These are phyloP conservation scores for Bemisia tabaci DNA, from an alignment of 1,140 invertebrate species.

Conservation along the genomic window DNA sequence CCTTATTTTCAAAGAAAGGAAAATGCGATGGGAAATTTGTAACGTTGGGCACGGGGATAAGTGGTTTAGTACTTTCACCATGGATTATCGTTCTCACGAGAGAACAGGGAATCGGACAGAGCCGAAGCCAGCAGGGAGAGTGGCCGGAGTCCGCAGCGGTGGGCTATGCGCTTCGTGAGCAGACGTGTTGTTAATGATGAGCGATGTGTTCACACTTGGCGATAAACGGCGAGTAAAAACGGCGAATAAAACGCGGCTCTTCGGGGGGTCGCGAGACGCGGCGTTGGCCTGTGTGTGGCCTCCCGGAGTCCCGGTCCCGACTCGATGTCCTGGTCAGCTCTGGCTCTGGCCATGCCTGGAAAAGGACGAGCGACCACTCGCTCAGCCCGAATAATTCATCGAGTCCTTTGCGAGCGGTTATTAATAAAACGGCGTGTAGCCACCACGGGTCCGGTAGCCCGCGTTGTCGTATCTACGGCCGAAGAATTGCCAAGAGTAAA, in stretches of 20 bases:
- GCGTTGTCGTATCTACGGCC: neutral
- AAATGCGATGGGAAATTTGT: too few species aligned
- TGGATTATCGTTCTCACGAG: too few species aligned
- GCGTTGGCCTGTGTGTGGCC: neutral
- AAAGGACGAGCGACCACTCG: neutral
- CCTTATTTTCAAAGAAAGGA: too few species aligned
- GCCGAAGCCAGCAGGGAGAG: too few species aligned
- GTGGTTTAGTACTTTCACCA: too few species aligned
- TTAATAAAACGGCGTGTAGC: neutral
- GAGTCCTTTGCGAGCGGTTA: neutral
- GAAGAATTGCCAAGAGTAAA: too few species aligned
- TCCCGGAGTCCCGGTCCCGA: neutral
- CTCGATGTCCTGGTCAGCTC: neutral
- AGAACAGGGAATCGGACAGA: too few species aligned
- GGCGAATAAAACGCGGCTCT: neutral
- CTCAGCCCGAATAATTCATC: neutral
- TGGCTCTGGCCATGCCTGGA: too few species aligned
- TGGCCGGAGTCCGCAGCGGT: too few species aligned
- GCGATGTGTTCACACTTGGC: neutral
- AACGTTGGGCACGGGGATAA: too few species aligned
- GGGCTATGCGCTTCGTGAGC: too few species aligned
- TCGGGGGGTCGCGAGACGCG: neutral
- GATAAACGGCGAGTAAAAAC: neutral
- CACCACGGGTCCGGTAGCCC: neutral
- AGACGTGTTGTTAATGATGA: neutral